Percentiles rank a stretch among this genome's conserved stretches.
phyloP scores from a whole-genome alignment of 2,797 vertebrate genomes.

The Otus scops region DNA sequence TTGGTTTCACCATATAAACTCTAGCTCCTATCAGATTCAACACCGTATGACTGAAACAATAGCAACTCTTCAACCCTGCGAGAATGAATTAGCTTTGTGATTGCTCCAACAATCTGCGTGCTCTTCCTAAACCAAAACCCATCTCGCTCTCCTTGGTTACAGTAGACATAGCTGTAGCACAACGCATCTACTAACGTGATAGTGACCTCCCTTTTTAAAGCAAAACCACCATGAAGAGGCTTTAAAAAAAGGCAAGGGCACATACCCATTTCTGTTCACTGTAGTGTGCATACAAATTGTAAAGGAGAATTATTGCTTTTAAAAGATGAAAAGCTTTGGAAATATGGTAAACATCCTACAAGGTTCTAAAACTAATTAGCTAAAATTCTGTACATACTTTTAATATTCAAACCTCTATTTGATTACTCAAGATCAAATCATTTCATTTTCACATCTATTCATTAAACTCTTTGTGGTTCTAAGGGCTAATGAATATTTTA shows the following conservation, averaged over 20 bases:
- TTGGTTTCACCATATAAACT: neutral
- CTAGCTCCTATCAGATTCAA: neutral
- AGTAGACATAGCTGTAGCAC: conserved; percentile 8
- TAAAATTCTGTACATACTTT: conserved; percentile 60
- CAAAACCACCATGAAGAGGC: neutral
- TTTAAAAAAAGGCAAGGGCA: conserved; percentile 53
- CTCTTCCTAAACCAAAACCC: conserved; percentile 11
- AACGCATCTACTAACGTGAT: neutral
- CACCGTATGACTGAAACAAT: neutral
- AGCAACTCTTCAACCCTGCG: neutral
- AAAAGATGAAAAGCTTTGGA: conserved; percentile 65
- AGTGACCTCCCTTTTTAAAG: conserved; percentile 31
- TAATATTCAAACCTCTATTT: conserved; percentile 62
- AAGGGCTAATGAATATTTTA: conserved; percentile 65
- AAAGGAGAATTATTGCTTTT: conserved; percentile 73
- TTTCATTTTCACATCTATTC: conserved; percentile 60
- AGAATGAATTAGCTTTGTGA: conserved; percentile 13
- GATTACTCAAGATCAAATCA: conserved; percentile 55
- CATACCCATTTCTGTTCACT: conserved; percentile 17
- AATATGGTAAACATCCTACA: conserved; percentile 64
- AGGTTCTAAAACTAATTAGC: conserved; percentile 53
- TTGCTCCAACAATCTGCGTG: neutral
- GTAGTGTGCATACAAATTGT: conserved; percentile 22
- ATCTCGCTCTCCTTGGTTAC: neutral
- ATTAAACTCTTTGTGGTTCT: conserved; percentile 64